Percentiles rank a stretch among this genome's conserved stretches.
Conservation (phyloP, 1,140 invertebrate species). For the Brachionus koreanus region DNA sequence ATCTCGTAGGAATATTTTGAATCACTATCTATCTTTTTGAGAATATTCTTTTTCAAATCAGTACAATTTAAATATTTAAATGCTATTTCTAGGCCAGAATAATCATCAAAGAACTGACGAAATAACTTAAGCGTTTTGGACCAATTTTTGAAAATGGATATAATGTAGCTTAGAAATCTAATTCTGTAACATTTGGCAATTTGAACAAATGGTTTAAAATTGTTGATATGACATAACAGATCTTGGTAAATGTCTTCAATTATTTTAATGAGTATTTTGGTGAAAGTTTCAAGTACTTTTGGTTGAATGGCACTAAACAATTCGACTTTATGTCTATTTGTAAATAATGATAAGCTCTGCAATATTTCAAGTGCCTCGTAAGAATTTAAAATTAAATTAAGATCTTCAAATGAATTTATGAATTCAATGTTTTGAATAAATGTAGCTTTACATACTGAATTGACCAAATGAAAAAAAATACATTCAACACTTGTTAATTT, state of each 20-base stretch:
- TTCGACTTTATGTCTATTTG: background rate
- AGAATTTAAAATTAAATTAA: slow-evolving; percentile 8
- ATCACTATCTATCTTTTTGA: background rate
- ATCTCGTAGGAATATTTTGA: background rate
- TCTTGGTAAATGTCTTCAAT: background rate
- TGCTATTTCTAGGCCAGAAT: background rate
- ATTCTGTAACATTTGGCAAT: background rate
- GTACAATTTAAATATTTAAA: background rate
- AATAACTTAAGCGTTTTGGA: slow-evolving; percentile 1
- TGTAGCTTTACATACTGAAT: no score
- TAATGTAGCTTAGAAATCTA: slow-evolving; percentile 5
- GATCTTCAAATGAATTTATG: background rate
- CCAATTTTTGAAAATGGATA: slow-evolving; percentile 19
- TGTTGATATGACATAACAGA: background rate
- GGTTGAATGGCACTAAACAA: background rate
- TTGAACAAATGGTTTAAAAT: background rate
- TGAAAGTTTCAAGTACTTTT: background rate
- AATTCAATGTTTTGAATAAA: slow-evolving; percentile 5
- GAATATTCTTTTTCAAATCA: background rate
- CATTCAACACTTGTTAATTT: no score
- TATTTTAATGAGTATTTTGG: background rate
- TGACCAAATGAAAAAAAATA: no score
- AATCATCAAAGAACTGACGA: background rate
- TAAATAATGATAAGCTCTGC: slow-evolving; percentile 4
- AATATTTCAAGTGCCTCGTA: background rate